Evolutionary conservation across 2,888 invertebrate species (phyloP).

Genomic region (Tipula unca): DNA sequence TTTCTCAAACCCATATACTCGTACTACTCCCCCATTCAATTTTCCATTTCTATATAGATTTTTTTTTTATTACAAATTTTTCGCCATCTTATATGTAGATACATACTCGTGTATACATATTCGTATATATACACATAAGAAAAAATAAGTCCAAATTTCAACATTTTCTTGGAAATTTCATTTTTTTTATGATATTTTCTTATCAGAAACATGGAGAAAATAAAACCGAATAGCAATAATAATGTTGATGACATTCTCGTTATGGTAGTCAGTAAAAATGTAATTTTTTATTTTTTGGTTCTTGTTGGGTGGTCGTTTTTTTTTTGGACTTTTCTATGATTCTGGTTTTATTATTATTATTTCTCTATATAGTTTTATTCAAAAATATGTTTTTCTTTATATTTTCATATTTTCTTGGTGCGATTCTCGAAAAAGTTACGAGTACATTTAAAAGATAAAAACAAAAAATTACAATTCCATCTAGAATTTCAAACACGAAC

Average conservation of each 20-base stretch:
- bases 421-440: neutral
- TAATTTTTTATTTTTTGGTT: neutral
- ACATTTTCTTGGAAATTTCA: neutral
- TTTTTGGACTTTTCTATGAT: neutral
- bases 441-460: neutral
- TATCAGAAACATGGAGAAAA: neutral
- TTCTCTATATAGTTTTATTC: neutral
- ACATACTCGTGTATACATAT: neutral
- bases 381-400: neutral
- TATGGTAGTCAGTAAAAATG: neutral
- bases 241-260: constrained; percentile 8
- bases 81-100: neutral
- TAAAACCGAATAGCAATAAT: neutral
- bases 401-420: neutral
- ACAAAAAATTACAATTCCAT: neutral
- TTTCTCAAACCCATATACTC: neutral
- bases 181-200: neutral
- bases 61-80: neutral
- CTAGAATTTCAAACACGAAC: neutral
- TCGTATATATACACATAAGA: neutral
- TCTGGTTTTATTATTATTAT: neutral
- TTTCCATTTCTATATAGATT: neutral
- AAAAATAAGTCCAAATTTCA: neutral
- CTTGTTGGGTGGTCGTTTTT: neutral
- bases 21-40: neutral